Base-by-base conservation (phyloP, 2,113 vertebrate species). In the Rutilus rutilus region DNA sequence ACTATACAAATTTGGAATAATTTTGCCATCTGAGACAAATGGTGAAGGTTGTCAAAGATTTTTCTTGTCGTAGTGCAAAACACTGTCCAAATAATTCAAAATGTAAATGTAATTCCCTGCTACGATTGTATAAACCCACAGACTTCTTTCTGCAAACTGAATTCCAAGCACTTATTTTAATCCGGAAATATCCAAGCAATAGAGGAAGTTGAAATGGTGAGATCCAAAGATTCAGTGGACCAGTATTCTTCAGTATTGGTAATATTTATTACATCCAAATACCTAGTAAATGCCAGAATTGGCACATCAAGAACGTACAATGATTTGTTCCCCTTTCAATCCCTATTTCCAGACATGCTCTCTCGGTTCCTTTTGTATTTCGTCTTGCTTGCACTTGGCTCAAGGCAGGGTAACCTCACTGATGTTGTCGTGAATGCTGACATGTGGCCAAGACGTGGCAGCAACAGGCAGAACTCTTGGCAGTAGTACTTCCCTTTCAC, bases 361-460 rank as follows among this genome's bases (percentile, higher is more conserved):
- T 83, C 67, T 83, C 67, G 0, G 67, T 83, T 83, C 50, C 67
- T 73, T 73, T 74, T 73, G 65, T 47, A 42, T 82, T 69, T 69
- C 23, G 25, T 69, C 45, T 73, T 57, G 47, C 33, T 57, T 59
- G 65, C 50, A 5, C 67, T 83, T 83, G 65, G 82, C 82, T 83
- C 67, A 73, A 83, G 64, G 33, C 82, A 54, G 23, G 27, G 82
- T 83, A 83, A 83, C 82, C 82, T 83, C 82, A 57, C 82, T 73
- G 82, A 83, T 83, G 42, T 69, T 82, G 80, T 73, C 52, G 33
- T 83, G 67, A 83, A 83, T 83, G 50, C 82, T 83, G 82, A 83
- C 82, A 74, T 83, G 67, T 73, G 67, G 67, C 82, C 82, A 83
- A 83, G 82, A 71, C 5, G 30, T 59, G 82, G 82, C 82, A 59